phyloP scores from a whole-genome alignment of 2,797 vertebrate genomes.

The Anabacerthia variegaticeps region DNA sequence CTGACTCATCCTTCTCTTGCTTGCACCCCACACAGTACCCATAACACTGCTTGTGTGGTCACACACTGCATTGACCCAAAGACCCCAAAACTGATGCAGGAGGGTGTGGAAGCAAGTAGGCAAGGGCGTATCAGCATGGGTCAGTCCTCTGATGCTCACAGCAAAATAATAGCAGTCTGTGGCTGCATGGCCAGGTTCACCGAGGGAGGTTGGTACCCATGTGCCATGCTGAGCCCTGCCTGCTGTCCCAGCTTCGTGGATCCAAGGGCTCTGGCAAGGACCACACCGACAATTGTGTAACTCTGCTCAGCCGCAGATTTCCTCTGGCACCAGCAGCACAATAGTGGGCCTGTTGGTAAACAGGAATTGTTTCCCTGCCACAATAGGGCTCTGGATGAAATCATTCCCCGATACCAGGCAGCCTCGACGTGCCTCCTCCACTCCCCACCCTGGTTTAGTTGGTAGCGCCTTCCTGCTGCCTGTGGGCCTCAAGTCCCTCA shows the following conservation, averaged over 20 bases:
- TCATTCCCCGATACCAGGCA: not conserved
- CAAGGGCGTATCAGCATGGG: not conserved
- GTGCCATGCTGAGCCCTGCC: rapidly evolving
- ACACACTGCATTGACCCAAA: not conserved
- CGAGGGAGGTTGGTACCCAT: rapidly evolving
- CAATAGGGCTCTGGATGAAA: slow-evolving; percentile 11
- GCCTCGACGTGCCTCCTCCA: not conserved
- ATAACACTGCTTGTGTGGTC: rapidly evolving
- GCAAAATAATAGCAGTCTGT: not conserved
- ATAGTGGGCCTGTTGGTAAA: not conserved
- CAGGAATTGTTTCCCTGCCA: not conserved
- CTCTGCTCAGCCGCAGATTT: not conserved
- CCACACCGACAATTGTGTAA: not conserved
- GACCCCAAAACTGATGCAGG: rapidly evolving
- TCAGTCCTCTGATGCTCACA: not conserved
- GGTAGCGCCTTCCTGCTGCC: slow-evolving; percentile 16
- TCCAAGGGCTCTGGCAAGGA: not conserved
- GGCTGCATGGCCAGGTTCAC: rapidly evolving
- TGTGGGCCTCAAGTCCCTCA: not conserved
- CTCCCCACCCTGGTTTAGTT: not conserved
- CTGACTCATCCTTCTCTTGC: not conserved
- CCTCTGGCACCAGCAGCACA: slow-evolving; percentile 34
- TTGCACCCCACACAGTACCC: rapidly evolving
- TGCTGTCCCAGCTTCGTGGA: not conserved
- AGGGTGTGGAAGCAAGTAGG: not conserved